Conservation (phyloP, 2,888 invertebrate species). For the Hermaeophaga mercurialis region DNA sequence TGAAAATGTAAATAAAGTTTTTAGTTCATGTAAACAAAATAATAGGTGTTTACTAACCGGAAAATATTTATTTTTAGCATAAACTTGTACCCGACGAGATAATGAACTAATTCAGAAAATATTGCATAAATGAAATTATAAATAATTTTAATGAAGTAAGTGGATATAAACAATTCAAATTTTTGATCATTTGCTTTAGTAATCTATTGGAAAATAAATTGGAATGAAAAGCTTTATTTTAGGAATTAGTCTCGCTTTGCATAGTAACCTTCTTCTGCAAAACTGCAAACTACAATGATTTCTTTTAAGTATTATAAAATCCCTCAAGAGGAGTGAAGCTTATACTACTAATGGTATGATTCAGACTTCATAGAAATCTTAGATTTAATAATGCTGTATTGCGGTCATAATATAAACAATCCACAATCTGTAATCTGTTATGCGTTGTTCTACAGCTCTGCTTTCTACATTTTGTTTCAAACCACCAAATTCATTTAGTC, state of each 20-base stretch:
- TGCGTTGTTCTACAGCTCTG: conserved; percentile 9
- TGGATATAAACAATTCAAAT: conserved; percentile 21
- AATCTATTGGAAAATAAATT: conserved; percentile 19
- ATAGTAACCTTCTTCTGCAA: conserved; percentile 27
- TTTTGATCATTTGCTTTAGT: conserved; percentile 32
- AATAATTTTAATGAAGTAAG: conserved; percentile 27
- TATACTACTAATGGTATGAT: conserved; percentile 43
- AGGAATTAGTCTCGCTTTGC: conserved; percentile 29
- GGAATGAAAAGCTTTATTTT: conserved; percentile 27
- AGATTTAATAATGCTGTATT: conserved; percentile 14
- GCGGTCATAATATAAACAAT: background rate
- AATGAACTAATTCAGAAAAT: conserved; percentile 30
- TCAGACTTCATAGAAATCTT: conserved; percentile 21
- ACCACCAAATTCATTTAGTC: background rate
- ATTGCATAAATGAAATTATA: conserved; percentile 15
- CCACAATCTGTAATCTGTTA: conserved; percentile 20
- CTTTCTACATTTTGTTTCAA: conserved; percentile 5
- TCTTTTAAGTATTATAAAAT: conserved; percentile 27
- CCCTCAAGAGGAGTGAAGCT: conserved; percentile 43
- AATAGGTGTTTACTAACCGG: conserved; percentile 18
- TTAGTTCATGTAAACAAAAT: conserved; percentile 24
- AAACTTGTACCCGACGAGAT: conserved; percentile 16
- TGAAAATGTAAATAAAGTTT: conserved; percentile 25
- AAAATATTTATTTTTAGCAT: conserved; percentile 28
- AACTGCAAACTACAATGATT: conserved; percentile 21